phyloP scores from a whole-genome alignment of 2,113 vertebrate species.

The Stomatorhinus ivindoensis region DNA sequence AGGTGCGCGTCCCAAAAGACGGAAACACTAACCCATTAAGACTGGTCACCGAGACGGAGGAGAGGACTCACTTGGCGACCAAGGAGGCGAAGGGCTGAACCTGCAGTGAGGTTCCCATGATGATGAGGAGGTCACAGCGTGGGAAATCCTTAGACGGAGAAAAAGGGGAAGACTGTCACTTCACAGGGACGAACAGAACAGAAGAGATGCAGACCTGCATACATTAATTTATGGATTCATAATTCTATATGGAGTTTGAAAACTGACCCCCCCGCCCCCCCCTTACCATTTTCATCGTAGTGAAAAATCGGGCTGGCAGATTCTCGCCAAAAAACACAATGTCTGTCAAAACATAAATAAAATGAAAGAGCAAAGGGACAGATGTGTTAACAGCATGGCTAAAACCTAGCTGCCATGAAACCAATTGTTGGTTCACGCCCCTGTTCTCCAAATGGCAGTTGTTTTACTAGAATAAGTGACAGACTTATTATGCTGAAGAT shows the following conservation, averaged over 20 bases:
- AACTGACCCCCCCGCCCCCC: neutral
- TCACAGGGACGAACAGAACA: neutral
- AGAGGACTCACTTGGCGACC: conserved; percentile 64
- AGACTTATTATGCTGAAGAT: neutral
- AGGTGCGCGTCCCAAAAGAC: neutral
- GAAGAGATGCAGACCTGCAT: neutral
- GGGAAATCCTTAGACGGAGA: conserved; percentile 68
- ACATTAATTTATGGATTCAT: neutral
- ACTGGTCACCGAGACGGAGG: neutral
- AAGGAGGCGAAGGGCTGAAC: conserved; percentile 87
- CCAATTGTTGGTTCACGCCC: neutral
- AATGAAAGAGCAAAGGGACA: neutral
- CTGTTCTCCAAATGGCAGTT: neutral
- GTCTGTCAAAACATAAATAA: conserved; percentile 51
- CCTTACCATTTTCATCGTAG: conserved; percentile 72
- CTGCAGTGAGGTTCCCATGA: conserved; percentile 88
- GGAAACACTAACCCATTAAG: neutral
- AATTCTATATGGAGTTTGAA: neutral
- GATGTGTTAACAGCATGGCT: neutral
- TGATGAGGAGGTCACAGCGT: conserved; percentile 76
- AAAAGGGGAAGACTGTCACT: neutral
- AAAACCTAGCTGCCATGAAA: neutral
- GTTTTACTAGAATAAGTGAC: neutral
- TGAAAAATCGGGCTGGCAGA: conserved; percentile 76
- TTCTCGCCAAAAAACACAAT: conserved; percentile 89